A percentile compares a stretch with the other conserved stretches of the same genome.
Evolutionary conservation across 2,113 vertebrate species (phyloP).

Genomic region (Macroglossus sobrinus): DNA sequence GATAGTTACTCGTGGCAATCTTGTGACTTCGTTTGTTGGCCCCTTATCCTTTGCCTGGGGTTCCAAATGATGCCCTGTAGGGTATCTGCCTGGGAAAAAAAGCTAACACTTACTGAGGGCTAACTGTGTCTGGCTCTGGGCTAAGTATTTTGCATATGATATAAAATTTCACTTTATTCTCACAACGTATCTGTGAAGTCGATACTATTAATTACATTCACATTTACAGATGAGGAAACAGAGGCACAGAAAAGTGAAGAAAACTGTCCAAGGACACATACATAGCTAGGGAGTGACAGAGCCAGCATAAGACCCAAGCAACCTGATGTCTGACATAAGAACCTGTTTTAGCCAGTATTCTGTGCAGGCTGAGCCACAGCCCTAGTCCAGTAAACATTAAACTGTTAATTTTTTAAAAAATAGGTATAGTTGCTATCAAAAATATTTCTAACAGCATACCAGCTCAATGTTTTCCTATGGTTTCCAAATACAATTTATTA

Average conservation of each 20-base stretch:
- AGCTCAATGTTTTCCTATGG: neutral
- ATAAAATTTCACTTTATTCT: neutral
- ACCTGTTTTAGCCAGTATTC: neutral
- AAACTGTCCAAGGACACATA: neutral
- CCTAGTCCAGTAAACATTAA: neutral
- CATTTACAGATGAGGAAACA: neutral
- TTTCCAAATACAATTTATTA: neutral
- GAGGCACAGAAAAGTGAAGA: neutral
- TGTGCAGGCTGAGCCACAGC: neutral
- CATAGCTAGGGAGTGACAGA: neutral
- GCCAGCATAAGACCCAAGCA: neutral
- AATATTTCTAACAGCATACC: neutral
- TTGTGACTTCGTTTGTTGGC: neutral
- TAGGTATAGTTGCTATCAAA: neutral
- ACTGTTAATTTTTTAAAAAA: neutral
- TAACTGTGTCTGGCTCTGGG: neutral
- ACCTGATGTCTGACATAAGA: neutral
- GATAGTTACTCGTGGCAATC: neutral
- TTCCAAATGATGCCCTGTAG: neutral
- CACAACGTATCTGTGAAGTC: neutral
- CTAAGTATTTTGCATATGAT: neutral
- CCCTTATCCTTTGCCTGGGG: neutral
- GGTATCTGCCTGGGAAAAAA: neutral
- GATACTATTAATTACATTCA: neutral
- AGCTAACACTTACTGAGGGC: neutral